Base-by-base conservation (phyloP, 2,113 vertebrate species). In the Pluvialis apricaria region DNA sequence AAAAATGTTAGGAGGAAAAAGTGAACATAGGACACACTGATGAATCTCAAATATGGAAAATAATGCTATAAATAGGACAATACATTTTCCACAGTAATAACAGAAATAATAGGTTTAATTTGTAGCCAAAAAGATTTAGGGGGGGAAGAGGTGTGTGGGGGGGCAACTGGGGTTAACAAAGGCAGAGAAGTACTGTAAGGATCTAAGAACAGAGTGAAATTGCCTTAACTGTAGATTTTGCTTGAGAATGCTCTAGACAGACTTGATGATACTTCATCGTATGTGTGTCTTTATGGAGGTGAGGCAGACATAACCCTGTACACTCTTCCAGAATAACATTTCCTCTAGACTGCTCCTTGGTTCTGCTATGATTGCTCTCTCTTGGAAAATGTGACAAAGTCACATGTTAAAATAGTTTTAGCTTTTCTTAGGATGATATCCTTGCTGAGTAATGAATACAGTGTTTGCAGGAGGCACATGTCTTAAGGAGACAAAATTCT, bases 91-190 rank as follows among this genome's bases (percentile, higher is more conserved):
- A 31, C 6, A 47, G 6, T 36, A 83, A 75, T 36, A 77, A 81
- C 31, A 60, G 2, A 84, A 78, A 55, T 26, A 89, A 71, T 15
- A 19, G 26, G 15, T 57, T 85, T 75, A 31, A 75, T 75, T 88
- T 88, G 22, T 57, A 78, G 22, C 15, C 26, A 85, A 47, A 82
- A 68, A 5, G 9, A 32, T 52, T 69, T 45, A 17, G 18, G 24
- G 3, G 3, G 6, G 5, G 34, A 2, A 5, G 6, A 4, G 6
- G 20, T 47, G 44, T 45, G 47, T 47, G 49, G 24, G 9, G 15
- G 18, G 14, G 14, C n/a, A 44, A 45, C 7, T 31, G 6, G 9
- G 6, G 9, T 81, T 73, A 16, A 77, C 42, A 68, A 87, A 28
- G 18, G 31, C n/a, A 90, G 19, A 73, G 38, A 34, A 66, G 5